Conservation (phyloP, 2,888 invertebrate species). For the Meteorus colon region DNA sequence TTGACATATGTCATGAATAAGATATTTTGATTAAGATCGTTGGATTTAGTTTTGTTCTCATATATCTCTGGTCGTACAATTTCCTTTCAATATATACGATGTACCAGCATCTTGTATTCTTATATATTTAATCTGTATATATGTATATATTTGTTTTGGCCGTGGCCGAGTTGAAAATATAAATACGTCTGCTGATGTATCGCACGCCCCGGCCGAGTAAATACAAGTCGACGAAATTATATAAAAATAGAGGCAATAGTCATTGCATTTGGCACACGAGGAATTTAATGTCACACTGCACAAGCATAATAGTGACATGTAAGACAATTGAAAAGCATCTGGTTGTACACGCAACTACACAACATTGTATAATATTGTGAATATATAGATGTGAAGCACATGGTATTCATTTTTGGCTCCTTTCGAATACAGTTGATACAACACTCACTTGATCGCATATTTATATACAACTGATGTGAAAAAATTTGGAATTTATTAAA, state of each 20-base stretch:
- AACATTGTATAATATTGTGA: neutral
- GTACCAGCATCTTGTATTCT: too few relatives aligned
- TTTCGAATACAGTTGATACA: too few relatives aligned
- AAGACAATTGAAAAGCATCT: slow-evolving; percentile 3
- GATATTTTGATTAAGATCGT: neutral
- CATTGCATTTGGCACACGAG: slow-evolving; percentile 47
- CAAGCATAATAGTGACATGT: too few relatives aligned
- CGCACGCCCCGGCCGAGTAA: slow-evolving; percentile 43
- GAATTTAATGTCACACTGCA: slow-evolving; percentile 25
- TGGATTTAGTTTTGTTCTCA: neutral
- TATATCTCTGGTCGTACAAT: neutral
- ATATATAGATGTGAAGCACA: too few relatives aligned
- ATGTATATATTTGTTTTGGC: slow-evolving; percentile 56
- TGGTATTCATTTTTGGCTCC: too few relatives aligned
- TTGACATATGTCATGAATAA: neutral
- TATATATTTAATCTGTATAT: neutral
- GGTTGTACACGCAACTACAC: neutral
- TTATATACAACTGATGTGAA: neutral
- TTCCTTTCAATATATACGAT: too few relatives aligned
- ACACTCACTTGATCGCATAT: too few relatives aligned
- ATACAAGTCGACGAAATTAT: slow-evolving; percentile 38
- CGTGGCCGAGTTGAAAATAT: slow-evolving; percentile 71
- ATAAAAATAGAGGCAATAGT: slow-evolving; percentile 49
- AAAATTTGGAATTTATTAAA: neutral
- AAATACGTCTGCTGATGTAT: slow-evolving; percentile 58